Percentiles rank a stretch among this genome's conserved stretches.
Conservation (phyloP, 2,888 invertebrate species). For the Corythucha ciliata region DNA sequence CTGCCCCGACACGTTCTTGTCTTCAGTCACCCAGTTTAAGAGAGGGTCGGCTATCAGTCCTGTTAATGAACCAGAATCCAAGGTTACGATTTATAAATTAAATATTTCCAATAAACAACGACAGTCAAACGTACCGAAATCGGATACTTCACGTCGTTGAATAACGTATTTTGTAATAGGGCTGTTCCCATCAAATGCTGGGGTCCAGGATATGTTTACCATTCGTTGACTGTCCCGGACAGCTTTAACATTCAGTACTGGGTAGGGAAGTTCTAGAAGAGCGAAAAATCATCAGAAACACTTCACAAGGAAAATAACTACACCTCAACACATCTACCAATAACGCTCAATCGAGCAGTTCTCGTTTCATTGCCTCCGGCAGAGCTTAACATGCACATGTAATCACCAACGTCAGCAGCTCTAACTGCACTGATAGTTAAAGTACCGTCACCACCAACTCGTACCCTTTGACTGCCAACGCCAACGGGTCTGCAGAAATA, state of each 20-base stretch:
- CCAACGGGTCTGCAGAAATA: slow-evolving; percentile 46
- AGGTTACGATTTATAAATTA: too few relatives aligned
- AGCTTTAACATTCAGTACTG: slow-evolving; percentile 80
- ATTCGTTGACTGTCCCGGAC: slow-evolving; percentile 56
- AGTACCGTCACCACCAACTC: slow-evolving; percentile 70
- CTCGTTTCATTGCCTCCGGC: slow-evolving; percentile 89
- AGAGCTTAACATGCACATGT: slow-evolving; percentile 82
- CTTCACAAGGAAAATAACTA: not conserved
- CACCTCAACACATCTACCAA: slow-evolving; percentile 40
- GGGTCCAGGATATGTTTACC: slow-evolving; percentile 88
- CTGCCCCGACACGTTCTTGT: slow-evolving; percentile 71
- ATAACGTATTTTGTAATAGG: slow-evolving; percentile 86
- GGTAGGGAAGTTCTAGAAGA: slow-evolving; percentile 71
- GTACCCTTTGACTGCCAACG: slow-evolving; percentile 59
- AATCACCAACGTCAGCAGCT: slow-evolving; percentile 87
- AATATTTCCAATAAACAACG: not conserved
- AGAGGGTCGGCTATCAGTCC: slow-evolving; percentile 78
- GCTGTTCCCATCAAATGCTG: slow-evolving; percentile 95
- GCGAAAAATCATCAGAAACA: not conserved
- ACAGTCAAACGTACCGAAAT: slow-evolving; percentile 55
- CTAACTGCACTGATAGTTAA: slow-evolving; percentile 79
- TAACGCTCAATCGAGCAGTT: slow-evolving; percentile 72
- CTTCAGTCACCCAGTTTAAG: slow-evolving; percentile 79
- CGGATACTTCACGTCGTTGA: slow-evolving; percentile 80
- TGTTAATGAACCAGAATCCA: too few relatives aligned